These are phyloP conservation scores for Erythrocercus mccallii DNA, from an alignment of 2,113 vertebrate genomes.

Conservation along the genomic window DNA sequence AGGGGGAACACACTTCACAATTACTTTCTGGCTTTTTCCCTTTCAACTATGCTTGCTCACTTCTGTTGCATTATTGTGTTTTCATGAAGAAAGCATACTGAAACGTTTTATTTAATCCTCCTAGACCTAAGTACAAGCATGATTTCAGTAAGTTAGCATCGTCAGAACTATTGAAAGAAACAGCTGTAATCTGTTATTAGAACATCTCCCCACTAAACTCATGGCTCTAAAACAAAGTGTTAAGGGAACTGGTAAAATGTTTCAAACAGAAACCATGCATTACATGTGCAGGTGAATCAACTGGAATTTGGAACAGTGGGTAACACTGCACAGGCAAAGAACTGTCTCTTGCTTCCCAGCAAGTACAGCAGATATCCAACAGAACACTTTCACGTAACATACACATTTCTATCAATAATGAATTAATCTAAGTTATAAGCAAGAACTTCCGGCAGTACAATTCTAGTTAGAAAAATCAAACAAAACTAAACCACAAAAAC, in stretches of 20 bases:
- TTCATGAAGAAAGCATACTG: background rate
- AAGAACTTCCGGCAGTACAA: background rate
- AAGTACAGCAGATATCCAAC: background rate
- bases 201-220: background rate
- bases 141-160: background rate
- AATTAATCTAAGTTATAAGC: background rate
- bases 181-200: background rate
- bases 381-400: background rate
- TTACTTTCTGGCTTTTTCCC: background rate
- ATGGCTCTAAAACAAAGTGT: background rate
- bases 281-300: background rate
- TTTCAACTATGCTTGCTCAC: background rate
- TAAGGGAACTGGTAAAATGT: background rate
- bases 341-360: background rate
- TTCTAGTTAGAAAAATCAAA: background rate
- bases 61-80: background rate
- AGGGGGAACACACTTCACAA: background rate
- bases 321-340: background rate
- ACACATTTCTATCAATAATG: background rate
- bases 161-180: background rate
- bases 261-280: background rate
- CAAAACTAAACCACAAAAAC: background rate
- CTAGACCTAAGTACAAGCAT: background rate
- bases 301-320: background rate
- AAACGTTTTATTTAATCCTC: background rate